Percentiles rank a stretch among this genome's conserved stretches.
These are phyloP conservation scores for Centroberyx gerrardi DNA, from an alignment of 2,797 vertebrate genomes.

Conservation along the genomic window DNA sequence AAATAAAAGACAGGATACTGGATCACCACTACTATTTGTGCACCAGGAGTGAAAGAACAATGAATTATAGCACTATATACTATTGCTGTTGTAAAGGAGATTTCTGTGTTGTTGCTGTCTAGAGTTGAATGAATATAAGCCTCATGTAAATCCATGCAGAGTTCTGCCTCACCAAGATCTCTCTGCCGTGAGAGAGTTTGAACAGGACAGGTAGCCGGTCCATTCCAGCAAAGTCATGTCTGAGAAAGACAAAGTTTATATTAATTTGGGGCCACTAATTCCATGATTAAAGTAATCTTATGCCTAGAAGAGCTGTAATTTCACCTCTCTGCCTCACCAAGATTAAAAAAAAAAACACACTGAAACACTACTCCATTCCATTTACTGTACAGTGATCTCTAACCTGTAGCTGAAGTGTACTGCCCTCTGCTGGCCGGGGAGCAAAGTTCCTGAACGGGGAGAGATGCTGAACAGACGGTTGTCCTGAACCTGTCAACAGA, in stretches of 20 bases:
- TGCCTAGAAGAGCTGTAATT: neutral
- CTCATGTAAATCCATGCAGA: neutral
- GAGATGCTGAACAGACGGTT: conserved; percentile 89
- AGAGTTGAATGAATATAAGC: neutral
- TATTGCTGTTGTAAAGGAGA: neutral
- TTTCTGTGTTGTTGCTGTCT: neutral
- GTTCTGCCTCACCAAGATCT: conserved; percentile 91
- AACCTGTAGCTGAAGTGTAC: conserved; percentile 92
- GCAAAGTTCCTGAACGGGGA: conserved; percentile 89
- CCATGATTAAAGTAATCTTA: neutral
- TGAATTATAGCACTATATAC: neutral
- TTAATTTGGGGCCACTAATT: neutral
- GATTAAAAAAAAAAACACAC: too few relatives aligned
- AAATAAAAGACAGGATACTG: neutral
- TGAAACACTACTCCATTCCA: neutral
- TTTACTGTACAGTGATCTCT: conserved; percentile 8
- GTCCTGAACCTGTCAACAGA: conserved; percentile 78
- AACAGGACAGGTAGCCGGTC: conserved; percentile 91
- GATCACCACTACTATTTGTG: neutral
- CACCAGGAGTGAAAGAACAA: neutral
- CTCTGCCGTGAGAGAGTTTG: conserved; percentile 92
- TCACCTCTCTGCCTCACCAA: too few relatives aligned
- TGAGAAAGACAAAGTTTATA: conserved; percentile 63
- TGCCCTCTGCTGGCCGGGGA: conserved; percentile 87
- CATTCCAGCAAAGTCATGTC: conserved; percentile 88